Conservation (phyloP, 2,797 vertebrate genomes). For the Phrynocephalus forsythii region DNA sequence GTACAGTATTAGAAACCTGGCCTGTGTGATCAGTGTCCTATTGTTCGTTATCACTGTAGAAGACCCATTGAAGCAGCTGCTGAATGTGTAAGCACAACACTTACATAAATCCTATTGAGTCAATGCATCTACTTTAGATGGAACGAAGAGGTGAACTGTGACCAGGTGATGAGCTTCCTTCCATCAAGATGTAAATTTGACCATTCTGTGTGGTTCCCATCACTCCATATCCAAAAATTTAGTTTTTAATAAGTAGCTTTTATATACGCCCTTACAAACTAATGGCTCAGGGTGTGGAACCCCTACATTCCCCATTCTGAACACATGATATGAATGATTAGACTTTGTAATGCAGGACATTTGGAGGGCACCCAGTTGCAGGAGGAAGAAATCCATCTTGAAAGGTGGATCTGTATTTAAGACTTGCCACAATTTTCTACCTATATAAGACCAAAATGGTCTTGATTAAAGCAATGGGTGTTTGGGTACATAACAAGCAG, state of each 20-base stretch:
- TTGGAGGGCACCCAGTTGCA: not conserved
- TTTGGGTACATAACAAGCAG: not conserved
- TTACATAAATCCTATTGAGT: too few relatives aligned
- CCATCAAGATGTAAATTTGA: not conserved
- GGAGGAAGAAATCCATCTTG: not conserved
- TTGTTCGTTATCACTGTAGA: too few relatives aligned
- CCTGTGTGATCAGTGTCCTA: not conserved
- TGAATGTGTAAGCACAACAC: too few relatives aligned
- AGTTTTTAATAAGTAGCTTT: not conserved
- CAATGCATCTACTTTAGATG: too few relatives aligned
- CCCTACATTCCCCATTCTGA: too few relatives aligned
- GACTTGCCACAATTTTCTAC: not conserved
- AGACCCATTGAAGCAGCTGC: too few relatives aligned
- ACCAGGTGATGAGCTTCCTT: not conserved
- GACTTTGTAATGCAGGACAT: not conserved
- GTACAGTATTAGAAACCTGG: not conserved
- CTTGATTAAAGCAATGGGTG: not conserved
- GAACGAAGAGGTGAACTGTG: too few relatives aligned
- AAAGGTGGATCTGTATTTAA: not conserved
- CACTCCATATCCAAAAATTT: not conserved
- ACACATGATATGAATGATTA: not conserved
- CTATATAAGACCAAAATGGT: not conserved
- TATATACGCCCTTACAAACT: too few relatives aligned
- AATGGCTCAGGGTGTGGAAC: too few relatives aligned
- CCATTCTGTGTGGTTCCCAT: not conserved